Conservation (phyloP, 2,888 invertebrate genomes). For the Plebejus melissa region DNA sequence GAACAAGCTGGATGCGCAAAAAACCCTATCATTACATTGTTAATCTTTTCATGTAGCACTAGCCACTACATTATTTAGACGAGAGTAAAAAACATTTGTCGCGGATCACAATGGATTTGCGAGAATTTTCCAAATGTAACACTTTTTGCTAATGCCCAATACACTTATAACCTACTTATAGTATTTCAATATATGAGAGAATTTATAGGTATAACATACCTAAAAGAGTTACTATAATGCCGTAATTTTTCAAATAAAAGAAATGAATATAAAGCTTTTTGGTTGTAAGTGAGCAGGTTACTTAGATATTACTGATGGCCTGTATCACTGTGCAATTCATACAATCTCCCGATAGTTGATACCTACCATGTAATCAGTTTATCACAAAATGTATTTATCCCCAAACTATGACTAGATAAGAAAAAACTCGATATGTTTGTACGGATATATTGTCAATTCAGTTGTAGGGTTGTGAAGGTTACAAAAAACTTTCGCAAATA, state of each 20-base stretch:
- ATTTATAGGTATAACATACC: not conserved
- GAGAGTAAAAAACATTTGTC: constrained; percentile 31
- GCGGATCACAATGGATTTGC: constrained; percentile 29
- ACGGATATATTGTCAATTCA: constrained; percentile 24
- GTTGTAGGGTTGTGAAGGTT: constrained; percentile 1
- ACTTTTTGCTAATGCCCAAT: constrained; percentile 26
- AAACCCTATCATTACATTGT: constrained; percentile 36
- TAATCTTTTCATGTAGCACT: constrained; percentile 34
- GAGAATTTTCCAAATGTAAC: constrained; percentile 30
- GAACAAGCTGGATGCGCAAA: constrained; percentile 37
- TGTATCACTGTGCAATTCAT: constrained; percentile 5
- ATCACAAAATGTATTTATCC: constrained; percentile 19
- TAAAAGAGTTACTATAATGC: too few relatives aligned
- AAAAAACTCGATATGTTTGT: constrained; percentile 22
- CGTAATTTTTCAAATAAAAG: not conserved
- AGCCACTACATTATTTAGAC: constrained; percentile 33
- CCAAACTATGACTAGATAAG: constrained; percentile 19
- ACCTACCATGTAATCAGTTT: not conserved
- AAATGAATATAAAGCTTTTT: not conserved
- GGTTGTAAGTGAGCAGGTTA: not conserved
- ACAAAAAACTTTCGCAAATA: not conserved
- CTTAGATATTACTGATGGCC: not conserved
- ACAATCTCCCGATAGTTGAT: not conserved
- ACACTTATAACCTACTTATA: not conserved
- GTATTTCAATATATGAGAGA: not conserved